Base-by-base conservation (phyloP, 1,140 invertebrate genomes). In the Drosophila santomea region DNA sequence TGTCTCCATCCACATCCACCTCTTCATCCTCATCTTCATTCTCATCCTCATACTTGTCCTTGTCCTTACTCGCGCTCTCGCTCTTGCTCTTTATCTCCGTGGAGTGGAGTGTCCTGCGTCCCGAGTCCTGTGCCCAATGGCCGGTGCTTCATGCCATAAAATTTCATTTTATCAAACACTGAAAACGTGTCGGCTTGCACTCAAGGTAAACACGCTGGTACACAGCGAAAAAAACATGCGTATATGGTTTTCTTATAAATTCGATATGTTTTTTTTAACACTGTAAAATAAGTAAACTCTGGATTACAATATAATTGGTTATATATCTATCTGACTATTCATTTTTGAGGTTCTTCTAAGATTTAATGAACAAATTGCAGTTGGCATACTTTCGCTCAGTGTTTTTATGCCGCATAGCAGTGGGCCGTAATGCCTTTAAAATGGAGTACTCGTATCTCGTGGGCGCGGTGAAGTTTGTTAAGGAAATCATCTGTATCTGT, bases 91-190 rank as follows among this genome's bases (percentile, higher is more conserved):
- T 44, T 73, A 41, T 50, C 63, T 59, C 12, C 14, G 28, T 71
- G 12, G 38, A 32, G 32, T 71, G 64, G 57, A 41, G 43, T 48
- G 39, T 45, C 47, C 47, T 38, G 36, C 0, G 15, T 20, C 43
- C 43, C 12, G 17, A 20, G 41, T 44, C 15, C 41, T 44, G 35
- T 50, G 23, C 45, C 54, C 35, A 8, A 38, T 55, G 72, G 51
- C 54, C 51, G 44, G 41, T 67, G 45, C 45, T 76, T 36, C 56
- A 58, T 58, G 84, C 79, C 84, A 88, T 88, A 83, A 88, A 89
- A 89, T 88, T 88, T 88, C 83, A 88, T 88, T 88, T 83, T 88
- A 88, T 83, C 72, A 83, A 88, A 77, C 83, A 88, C 83, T 89
- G 83, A 83, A 89, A 88, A 88, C 83, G 83, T 89, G 83, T 88